Base-by-base conservation (phyloP, 30 jellyfish, hydroid and myxozoan genomes). In the Turritopsis dohrnii region DNA sequence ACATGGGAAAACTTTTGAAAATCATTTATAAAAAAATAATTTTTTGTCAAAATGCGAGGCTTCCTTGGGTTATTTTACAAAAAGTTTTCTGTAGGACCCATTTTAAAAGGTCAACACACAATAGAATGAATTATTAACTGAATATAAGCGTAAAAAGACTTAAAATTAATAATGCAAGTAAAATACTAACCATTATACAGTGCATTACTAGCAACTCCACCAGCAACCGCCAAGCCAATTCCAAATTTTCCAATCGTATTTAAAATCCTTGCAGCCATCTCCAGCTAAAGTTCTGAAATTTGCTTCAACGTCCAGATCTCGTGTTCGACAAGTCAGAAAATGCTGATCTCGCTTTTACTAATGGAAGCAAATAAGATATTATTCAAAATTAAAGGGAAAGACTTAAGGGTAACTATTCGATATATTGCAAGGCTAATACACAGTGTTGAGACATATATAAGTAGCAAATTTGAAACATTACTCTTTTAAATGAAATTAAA, bases 181-280 rank as follows among this genome's bases (percentile, higher is more conserved):
- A 41, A 41, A 13, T 52, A 20, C 96, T 23, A 85, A 94, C 99
- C 99, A 75, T 94, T 94, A 66, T 94, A 94, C 19, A 94, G 60
- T 21, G 99, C 99, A 83, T 92, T 94, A 66, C 88, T 94, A 8
- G 83, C 83, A 24, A 94, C 91, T 21, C 99, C 96, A 25, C 99
- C 99, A 86, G 96, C 90, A 18, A 94, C 77, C 18, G 99, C 99
- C 71, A 94, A 24, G 16, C 99, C 99, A 79, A 94, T 66, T 52
- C 99, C 99, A 79, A 94, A 96, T 52, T 65, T 86, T 25, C 77
- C 77, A 1, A 69, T 69, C 22, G 77, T 69, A 27, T 69, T 69
- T 21, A 74, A 74, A 74, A 74, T 30, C 65, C 65, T 74, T 74
- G 0, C 83, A 74, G 83, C 83, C 83, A 74, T 74, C 29, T 66